Evolutionary conservation across 92 coral and sea anemone species (phyloP), one percentile per base, ranked within the genome.

Genomic region (Pocillopora grandis): DNA sequence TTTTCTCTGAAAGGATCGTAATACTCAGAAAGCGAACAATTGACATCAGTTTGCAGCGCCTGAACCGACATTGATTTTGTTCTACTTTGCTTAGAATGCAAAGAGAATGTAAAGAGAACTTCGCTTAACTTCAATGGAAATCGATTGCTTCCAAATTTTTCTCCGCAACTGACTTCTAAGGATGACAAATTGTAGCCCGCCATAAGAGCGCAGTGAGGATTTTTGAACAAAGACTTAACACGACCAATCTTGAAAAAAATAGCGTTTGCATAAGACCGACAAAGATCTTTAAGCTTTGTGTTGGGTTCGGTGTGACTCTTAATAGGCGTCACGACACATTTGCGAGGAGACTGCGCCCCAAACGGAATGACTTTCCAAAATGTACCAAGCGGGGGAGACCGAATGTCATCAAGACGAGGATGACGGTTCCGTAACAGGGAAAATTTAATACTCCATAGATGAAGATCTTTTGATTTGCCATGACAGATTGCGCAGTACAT

Each of bases 401-500:
- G 37, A 12, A 76, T 76, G 33, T 14, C 79, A 49, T 76, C 66
- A 11, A 76, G 31, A 2, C 66, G 60, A 2, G 33, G 8, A 12
- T 27, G 3, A 1, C 0, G 6, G 10, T 2, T 10, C 12, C 14
- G 33, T 12, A 9, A 3, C 66, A 7, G 2, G 13, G 14, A 21
- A 23, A 76, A 58, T 58, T 59, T 12, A 3, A 76, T 13, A 59
- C 31, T 60, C 79, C 79, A 76, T 9, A 23, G 66, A 17, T 60
- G 79, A 23, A 76, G 79, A 21, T 58, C 13, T 16, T 36, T n/a
- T 42, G 52, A 19, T 57, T 64, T 62, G 12, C 73, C 73, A 42
- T 74, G 87, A n/a, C 87, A 83, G 72, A 49, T 66, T 9, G 73
- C 87, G 62, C 87, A 83, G 81, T 73, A 75, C 17, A 67, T 52